These are phyloP conservation scores for Fragum whitleyi DNA, from an alignment of 2,888 invertebrate species.

Conservation along the genomic window DNA sequence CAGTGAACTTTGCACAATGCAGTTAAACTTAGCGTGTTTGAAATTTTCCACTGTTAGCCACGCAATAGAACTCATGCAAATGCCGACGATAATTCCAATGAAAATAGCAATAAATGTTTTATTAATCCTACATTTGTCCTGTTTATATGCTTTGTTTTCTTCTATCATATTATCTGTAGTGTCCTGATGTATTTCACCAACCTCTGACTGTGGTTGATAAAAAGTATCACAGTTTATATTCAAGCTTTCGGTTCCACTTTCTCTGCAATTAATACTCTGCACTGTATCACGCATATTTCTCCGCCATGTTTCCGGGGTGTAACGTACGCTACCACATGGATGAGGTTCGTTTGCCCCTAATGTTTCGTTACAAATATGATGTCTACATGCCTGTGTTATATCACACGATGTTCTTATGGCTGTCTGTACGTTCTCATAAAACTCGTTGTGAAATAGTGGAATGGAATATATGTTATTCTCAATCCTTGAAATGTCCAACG, in stretches of 20 bases:
- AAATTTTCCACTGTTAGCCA: slow-evolving; percentile 22
- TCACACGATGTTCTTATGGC: background rate
- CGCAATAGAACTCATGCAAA: background rate
- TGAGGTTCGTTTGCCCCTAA: background rate
- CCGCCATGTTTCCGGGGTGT: background rate
- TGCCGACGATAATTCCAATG: background rate
- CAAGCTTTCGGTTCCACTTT: background rate
- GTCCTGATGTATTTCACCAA: no score
- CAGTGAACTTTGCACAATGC: background rate
- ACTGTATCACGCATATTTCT: background rate
- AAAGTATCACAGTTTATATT: background rate
- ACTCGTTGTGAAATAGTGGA: slow-evolving; percentile 11
- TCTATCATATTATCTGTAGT: background rate
- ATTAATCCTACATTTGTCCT: background rate
- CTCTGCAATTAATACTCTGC: background rate
- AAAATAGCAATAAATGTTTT: background rate
- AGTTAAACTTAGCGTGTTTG: background rate
- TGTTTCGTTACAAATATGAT: background rate
- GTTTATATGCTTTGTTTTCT: background rate
- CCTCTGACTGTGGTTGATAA: background rate
- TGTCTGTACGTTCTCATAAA: background rate
- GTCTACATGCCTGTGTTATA: background rate
- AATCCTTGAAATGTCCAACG: no score
- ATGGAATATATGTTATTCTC: slow-evolving; percentile 14
- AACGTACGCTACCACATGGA: background rate